Base-by-base conservation (phyloP, 1,140 invertebrate genomes). In the Trachelipus rathkii region DNA sequence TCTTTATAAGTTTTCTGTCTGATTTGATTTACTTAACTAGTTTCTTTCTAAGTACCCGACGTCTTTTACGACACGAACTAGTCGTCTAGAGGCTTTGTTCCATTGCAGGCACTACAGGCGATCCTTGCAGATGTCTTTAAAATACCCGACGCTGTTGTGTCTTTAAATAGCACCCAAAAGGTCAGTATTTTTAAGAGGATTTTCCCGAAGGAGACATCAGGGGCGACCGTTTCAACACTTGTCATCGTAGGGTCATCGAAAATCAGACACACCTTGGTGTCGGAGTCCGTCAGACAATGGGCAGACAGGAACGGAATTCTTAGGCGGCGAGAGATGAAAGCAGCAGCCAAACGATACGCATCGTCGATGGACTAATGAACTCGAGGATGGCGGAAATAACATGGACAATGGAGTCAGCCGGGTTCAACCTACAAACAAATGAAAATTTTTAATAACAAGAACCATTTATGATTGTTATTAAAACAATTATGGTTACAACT, bases 321-420 rank as follows among this genome's bases (percentile, higher is more conserved):
- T 46, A 1, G 73, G 73, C 19, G 73, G 73, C 15, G n/a, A n/a
- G 73, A 75, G 13, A 44, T 75, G 73, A n/a, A n/a, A 75, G 73
- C 19, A 75, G 73, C 23, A 75, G 73, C 73, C 73, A 75, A 44
- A 75, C 67, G 10, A 75, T 67, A 0, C 73, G 53, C 10, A 43
- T n/a, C 23, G 60, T 75, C 73, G n/a, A 75, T 75, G n/a, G 60
- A 75, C 73, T 43, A n/a, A 75, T 75, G 53, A 75, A 75, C 53
- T 53, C 45, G 19, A 75, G 50, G 60, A 75, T 75, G 73, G 73
- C 73, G 5, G 53, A n/a, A 75, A 53, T 75, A 75, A 67, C 73
- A 75, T 44, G n/a, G 73, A 75, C 10, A 75, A 53, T 9, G 73
- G 73, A 7, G 73, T 75, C 73, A 75, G 60, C 73, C 73, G 6